Conservation (phyloP, 2,888 invertebrate species). For the Bhutanitis thaidina region DNA sequence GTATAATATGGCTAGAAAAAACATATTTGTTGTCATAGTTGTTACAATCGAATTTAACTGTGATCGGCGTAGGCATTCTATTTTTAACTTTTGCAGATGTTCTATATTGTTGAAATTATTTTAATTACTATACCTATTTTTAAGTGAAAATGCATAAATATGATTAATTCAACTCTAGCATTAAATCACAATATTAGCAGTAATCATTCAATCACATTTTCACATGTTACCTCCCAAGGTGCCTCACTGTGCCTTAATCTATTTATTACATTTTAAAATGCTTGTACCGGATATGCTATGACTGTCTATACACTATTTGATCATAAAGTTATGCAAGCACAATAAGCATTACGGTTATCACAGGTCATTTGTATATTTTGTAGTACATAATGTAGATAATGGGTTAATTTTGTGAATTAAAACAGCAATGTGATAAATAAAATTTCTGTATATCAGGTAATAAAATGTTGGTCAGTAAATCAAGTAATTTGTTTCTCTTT, state of each 20-base stretch:
- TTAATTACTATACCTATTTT: not conserved
- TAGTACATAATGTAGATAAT: not conserved
- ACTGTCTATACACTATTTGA: no score
- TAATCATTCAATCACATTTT: not conserved
- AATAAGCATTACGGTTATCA: not conserved
- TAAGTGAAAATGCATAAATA: no score
- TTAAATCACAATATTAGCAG: no score
- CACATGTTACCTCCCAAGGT: not conserved
- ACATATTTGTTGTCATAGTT: slow-evolving; percentile 22
- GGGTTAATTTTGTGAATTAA: slow-evolving; percentile 8
- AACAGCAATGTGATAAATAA: slow-evolving; percentile 31
- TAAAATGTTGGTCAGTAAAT: slow-evolving; percentile 25
- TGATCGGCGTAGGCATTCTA: slow-evolving; percentile 43
- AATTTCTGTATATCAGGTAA: slow-evolving; percentile 34
- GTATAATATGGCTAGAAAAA: slow-evolving; percentile 5
- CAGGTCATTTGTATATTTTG: slow-evolving; percentile 12
- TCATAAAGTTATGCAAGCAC: no score
- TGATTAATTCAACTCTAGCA: no score
- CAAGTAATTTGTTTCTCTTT: slow-evolving; percentile 26
- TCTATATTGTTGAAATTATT: slow-evolving; percentile 5
- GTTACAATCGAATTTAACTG: slow-evolving; percentile 51
- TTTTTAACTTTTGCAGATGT: slow-evolving; percentile 4
- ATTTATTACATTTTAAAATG: not conserved
- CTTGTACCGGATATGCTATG: not conserved
- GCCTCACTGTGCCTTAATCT: not conserved